Conservation (phyloP, 2,888 invertebrate species). For the Ligdia adustata region DNA sequence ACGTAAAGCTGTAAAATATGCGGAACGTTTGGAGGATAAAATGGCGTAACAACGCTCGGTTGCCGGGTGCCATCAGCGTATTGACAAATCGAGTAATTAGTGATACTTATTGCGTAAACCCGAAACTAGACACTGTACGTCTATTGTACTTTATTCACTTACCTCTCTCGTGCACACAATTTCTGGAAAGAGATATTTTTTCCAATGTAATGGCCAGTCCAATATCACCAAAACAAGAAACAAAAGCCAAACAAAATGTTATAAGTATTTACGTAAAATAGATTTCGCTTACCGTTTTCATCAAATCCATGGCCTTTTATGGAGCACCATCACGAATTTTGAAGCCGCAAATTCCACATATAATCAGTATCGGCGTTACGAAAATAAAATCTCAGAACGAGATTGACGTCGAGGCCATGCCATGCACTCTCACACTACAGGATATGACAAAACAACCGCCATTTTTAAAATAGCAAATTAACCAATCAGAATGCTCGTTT, state of each 20-base stretch:
- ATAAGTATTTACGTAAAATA: constrained; percentile 56
- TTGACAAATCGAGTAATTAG: constrained; percentile 79
- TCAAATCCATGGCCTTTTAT: constrained; percentile 85
- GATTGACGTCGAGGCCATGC: constrained; percentile 77
- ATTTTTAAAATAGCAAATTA: constrained; percentile 56
- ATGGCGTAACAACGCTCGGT: constrained; percentile 84
- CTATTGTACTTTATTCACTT: constrained; percentile 73
- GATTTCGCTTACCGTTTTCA: constrained; percentile 81
- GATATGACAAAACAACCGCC: constrained; percentile 80
- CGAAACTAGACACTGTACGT: constrained; percentile 69
- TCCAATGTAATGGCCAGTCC: constrained; percentile 84
- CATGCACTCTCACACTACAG: constrained; percentile 78
- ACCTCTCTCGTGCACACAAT: constrained; percentile 82
- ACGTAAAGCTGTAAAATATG: constrained; percentile 74
- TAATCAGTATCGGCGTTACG: constrained; percentile 62
- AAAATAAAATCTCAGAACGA: constrained; percentile 70
- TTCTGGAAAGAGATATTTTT: constrained; percentile 84
- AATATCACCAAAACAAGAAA: constrained; percentile 85
- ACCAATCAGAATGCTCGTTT: constrained; percentile 58
- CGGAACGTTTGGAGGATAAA: constrained; percentile 80
- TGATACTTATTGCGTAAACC: constrained; percentile 61
- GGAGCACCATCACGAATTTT: constrained; percentile 82
- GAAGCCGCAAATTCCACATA: constrained; percentile 68
- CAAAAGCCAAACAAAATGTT: constrained; percentile 82
- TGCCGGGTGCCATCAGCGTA: constrained; percentile 79